Percentiles rank a stretch among this genome's conserved stretches.
phyloP scores from a whole-genome alignment of 2,888 invertebrate genomes.

The Hypercompe scribonia region DNA sequence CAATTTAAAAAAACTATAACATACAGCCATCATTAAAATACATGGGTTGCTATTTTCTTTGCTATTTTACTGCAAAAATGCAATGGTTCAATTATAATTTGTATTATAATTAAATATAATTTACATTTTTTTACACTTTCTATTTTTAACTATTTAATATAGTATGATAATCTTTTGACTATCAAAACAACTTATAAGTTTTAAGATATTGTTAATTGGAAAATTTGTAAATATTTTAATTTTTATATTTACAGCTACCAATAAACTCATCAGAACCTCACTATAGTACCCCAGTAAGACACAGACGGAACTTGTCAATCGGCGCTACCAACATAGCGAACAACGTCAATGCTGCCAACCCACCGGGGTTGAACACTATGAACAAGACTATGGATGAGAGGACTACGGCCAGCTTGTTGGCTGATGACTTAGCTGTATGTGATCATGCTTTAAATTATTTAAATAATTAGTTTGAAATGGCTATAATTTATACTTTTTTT shows the following conservation, averaged over 20 bases:
- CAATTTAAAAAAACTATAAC: background rate
- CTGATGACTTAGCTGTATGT: slow-evolving; percentile 87
- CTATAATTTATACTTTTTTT: no score
- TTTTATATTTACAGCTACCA: slow-evolving; percentile 58
- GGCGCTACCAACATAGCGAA: slow-evolving; percentile 79
- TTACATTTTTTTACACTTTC: no score
- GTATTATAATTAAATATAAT: background rate
- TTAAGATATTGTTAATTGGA: background rate
- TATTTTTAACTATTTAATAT: no score
- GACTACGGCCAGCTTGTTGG: slow-evolving; percentile 85
- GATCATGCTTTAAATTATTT: background rate
- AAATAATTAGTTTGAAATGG: no score
- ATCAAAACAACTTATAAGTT: background rate
- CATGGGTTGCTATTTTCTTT: background rate
- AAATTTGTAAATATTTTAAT: background rate
- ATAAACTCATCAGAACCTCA: slow-evolving; percentile 77
- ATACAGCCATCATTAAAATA: background rate
- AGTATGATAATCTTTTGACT: background rate
- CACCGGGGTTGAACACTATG: slow-evolving; percentile 74
- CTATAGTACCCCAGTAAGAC: slow-evolving; percentile 83
- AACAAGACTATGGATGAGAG: slow-evolving; percentile 88
- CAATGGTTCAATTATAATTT: background rate
- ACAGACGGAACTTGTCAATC: slow-evolving; percentile 81
- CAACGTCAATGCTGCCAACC: slow-evolving; percentile 66
- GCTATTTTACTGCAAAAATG: background rate